Evolutionary conservation across 2,113 vertebrate genomes (phyloP).

Genomic region (Oreochromis aureus): DNA sequence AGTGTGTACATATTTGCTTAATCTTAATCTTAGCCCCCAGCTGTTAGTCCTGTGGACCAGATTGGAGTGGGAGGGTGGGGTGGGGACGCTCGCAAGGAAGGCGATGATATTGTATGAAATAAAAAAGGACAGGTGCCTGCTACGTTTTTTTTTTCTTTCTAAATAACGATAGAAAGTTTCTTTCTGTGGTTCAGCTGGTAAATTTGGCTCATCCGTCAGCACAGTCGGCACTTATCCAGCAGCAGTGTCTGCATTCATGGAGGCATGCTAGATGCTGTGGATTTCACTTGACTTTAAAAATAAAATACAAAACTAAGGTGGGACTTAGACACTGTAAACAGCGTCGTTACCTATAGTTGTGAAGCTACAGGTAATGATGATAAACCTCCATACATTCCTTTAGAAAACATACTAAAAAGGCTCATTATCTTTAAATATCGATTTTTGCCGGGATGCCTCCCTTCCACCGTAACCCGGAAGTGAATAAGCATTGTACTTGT

Average conservation of each 20-base stretch:
- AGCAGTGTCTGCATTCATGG: not conserved
- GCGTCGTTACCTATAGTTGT: fast-evolving
- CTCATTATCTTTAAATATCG: not conserved
- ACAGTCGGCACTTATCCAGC: not conserved
- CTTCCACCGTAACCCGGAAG: not conserved
- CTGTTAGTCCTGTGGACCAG: not conserved
- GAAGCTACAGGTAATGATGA: not conserved
- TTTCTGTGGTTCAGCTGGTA: not conserved
- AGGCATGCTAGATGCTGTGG: not conserved
- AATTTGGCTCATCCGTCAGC: not conserved
- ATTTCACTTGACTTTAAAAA: not conserved
- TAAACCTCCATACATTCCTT: not conserved
- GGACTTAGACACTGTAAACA: not conserved
- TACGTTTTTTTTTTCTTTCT: not conserved
- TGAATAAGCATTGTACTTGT: not conserved
- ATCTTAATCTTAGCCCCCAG: not conserved
- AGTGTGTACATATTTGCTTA: not conserved
- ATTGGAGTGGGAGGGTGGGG: not conserved
- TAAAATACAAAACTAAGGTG: not conserved
- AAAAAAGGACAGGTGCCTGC: not conserved
- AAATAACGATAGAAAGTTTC: not conserved
- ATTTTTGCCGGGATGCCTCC: not conserved
- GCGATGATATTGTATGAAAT: not conserved
- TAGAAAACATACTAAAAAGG: not conserved
- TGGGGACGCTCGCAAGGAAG: too few relatives aligned